These are phyloP conservation scores for Nasonovia ribisnigri DNA, from an alignment of 2,888 invertebrate species.

Conservation along the genomic window DNA sequence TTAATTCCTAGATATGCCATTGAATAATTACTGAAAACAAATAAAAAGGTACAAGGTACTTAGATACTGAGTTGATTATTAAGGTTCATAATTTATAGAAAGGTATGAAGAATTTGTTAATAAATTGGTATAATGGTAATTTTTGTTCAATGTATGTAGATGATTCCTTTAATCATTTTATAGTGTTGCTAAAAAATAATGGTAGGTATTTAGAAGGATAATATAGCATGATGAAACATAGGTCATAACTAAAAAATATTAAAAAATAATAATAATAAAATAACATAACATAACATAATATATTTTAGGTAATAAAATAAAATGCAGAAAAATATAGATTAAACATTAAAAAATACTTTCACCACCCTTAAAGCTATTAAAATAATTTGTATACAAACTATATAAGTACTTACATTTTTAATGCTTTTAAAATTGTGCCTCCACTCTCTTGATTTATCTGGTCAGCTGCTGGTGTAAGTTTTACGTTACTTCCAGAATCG, in stretches of 20 bases:
- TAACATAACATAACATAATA: not conserved
- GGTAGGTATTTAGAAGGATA: not conserved
- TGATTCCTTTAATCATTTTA: not conserved
- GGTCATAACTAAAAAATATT: not conserved
- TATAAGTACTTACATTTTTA: constrained; percentile 51
- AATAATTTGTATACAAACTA: not conserved
- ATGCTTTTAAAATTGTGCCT: constrained; percentile 25
- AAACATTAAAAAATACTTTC: not conserved
- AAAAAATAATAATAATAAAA: not conserved
- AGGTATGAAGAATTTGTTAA: not conserved
- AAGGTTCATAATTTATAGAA: not conserved
- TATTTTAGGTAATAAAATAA: not conserved
- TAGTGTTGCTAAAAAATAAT: not conserved
- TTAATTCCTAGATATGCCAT: not conserved
- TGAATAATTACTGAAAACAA: not conserved
- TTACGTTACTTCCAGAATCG: constrained; percentile 32
- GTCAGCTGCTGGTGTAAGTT: constrained; percentile 47
- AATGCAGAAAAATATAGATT: not conserved
- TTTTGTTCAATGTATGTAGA: not conserved
- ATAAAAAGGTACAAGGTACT: not conserved
- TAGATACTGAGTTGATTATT: not conserved
- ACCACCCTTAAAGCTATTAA: not conserved
- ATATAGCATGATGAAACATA: not conserved
- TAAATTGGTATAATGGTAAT: not conserved
- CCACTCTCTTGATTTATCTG: constrained; percentile 50